phyloP scores from a whole-genome alignment of 2,797 vertebrate genomes.

The Bradypodion ventrale region DNA sequence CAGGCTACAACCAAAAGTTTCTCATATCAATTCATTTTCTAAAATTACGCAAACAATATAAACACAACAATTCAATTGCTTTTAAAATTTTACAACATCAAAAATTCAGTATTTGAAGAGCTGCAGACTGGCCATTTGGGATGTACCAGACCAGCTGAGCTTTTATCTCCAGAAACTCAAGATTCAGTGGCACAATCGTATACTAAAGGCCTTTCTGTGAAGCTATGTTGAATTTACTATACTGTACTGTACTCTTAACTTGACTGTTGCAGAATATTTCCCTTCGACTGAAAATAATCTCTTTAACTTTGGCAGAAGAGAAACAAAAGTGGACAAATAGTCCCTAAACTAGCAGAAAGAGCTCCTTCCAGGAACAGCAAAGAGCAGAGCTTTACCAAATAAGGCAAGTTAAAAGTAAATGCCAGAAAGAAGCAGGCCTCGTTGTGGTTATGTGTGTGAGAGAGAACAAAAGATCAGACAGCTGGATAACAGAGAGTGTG shows the following conservation, averaged over 20 bases:
- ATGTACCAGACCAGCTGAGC: neutral
- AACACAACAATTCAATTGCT: neutral
- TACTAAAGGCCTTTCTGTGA: neutral
- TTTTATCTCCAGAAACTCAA: neutral
- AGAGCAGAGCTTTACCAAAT: conserved; percentile 86
- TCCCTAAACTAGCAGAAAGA: conserved; percentile 52
- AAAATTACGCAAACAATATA: neutral
- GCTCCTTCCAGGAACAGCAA: conserved; percentile 67
- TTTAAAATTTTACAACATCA: neutral
- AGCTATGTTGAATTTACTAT: neutral
- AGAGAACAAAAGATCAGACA: conserved; percentile 39
- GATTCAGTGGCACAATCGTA: neutral
- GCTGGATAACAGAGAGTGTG: conserved; percentile 46
- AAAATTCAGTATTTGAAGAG: neutral
- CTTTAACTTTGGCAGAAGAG: conserved; percentile 24
- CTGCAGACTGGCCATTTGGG: neutral
- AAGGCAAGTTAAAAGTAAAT: conserved; percentile 77
- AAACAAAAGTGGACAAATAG: conserved; percentile 59
- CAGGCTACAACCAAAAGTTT: neutral
- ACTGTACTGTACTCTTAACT: neutral
- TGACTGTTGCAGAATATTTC: conserved; percentile 5
- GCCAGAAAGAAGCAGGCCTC: conserved; percentile 60
- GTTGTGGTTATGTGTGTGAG: conserved; percentile 21
- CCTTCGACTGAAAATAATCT: conserved; percentile 1
- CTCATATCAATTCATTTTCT: neutral